Evolutionary conservation across 2,797 vertebrate species (phyloP).

Genomic region (Tragopan temminckii): DNA sequence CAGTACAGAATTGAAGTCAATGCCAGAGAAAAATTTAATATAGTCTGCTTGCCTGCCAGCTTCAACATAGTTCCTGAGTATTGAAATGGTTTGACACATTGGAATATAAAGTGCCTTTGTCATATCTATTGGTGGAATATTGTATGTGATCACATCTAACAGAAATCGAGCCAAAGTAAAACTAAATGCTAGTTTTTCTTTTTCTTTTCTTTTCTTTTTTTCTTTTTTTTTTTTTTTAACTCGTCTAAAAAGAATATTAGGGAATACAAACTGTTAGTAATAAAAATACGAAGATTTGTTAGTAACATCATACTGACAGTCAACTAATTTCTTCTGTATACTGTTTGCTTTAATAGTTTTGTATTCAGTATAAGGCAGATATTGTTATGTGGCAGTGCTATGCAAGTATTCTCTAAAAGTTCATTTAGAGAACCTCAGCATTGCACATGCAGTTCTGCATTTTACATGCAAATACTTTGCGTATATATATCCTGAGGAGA

Average conservation of each 20-base stretch:
- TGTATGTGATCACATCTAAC: conserved; percentile 82
- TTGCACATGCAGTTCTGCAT: not conserved
- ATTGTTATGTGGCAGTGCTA: not conserved
- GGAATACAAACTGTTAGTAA: conserved; percentile 46
- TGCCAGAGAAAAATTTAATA: conserved; percentile 89
- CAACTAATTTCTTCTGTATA: not conserved
- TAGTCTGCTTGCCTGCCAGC: conserved; percentile 85
- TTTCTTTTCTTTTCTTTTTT: not conserved
- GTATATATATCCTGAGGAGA: not conserved
- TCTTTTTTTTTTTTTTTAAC: conserved; percentile 52
- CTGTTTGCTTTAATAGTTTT: not conserved
- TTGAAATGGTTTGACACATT: conserved; percentile 89
- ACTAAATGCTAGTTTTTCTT: conserved; percentile 61
- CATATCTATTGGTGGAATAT: conserved; percentile 84
- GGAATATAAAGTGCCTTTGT: conserved; percentile 89
- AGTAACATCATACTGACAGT: not conserved
- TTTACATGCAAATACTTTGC: not conserved
- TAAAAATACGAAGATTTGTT: conserved; percentile 38
- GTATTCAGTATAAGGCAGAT: not conserved
- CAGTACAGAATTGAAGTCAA: conserved; percentile 87
- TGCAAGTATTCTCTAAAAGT: not conserved
- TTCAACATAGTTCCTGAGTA: conserved; percentile 84
- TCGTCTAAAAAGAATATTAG: conserved; percentile 1
- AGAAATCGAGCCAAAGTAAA: conserved; percentile 80
- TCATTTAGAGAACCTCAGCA: not conserved